Conservation (phyloP, 1,140 invertebrate species). For the Drosophila subpulchrella region DNA sequence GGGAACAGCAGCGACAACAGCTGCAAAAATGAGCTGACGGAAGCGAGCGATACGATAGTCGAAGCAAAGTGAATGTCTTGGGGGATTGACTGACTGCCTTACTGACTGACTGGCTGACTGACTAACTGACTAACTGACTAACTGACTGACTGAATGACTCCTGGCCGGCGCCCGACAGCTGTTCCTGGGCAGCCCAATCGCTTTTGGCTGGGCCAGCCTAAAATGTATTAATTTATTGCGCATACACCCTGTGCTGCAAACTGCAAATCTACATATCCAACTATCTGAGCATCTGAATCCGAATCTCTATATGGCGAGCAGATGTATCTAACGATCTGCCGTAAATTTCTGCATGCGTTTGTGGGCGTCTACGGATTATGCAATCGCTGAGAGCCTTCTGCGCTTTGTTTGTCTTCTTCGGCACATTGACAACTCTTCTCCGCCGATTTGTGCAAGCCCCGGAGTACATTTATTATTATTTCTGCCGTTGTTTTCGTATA, state of each 20-base stretch:
- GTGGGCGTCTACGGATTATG: slow-evolving; percentile 61
- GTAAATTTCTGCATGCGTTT: slow-evolving; percentile 49
- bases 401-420: slow-evolving; percentile 41
- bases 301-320: slow-evolving; percentile 24
- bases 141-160: slow-evolving; percentile 25
- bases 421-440: slow-evolving; percentile 56
- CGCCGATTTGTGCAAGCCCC: slow-evolving; percentile 52
- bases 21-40: slow-evolving; percentile 73
- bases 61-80: slow-evolving; percentile 64
- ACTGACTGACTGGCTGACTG: slow-evolving; percentile 35
- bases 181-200: slow-evolving; percentile 28
- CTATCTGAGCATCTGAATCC: slow-evolving; percentile 4
- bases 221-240: slow-evolving; percentile 50
- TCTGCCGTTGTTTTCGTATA: slow-evolving; percentile 50
- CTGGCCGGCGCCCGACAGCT: slow-evolving; percentile 36
- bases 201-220: slow-evolving; percentile 19
- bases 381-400: slow-evolving; percentile 54
- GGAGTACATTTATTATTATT: slow-evolving; percentile 63
- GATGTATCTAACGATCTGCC: slow-evolving; percentile 39
- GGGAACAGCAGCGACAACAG: slow-evolving; percentile 54
- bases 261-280: slow-evolving; percentile 24
- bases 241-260: slow-evolving; percentile 44
- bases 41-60: slow-evolving; percentile 47
- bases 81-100: slow-evolving; percentile 37
- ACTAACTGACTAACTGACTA: slow-evolving; percentile 7